These are phyloP conservation scores for Noctilio leporinus DNA, from an alignment of 2,113 vertebrate species.

Conservation along the genomic window DNA sequence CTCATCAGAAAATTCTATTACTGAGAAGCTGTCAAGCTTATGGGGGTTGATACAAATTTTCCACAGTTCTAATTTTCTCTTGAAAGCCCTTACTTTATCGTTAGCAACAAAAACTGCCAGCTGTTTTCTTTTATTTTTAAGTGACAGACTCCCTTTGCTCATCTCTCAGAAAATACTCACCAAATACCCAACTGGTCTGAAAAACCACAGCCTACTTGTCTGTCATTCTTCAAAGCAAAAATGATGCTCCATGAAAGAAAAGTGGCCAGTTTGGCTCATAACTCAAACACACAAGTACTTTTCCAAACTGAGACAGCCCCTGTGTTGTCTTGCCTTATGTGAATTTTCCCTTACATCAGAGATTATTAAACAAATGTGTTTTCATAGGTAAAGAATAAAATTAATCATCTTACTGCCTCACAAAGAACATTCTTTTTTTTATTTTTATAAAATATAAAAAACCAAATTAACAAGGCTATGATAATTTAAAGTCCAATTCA, in stretches of 20 bases:
- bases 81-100: not conserved
- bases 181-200: not conserved
- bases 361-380: not conserved
- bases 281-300: not conserved
- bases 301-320: not conserved
- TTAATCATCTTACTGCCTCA: not conserved
- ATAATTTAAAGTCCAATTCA: not conserved
- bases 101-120: not conserved
- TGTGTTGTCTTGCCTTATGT: not conserved
- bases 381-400: not conserved
- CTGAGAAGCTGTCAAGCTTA: not conserved
- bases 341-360: not conserved
- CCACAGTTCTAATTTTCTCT: not conserved
- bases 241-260: not conserved
- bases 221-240: slow-evolving; percentile 3
- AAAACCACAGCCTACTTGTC: not conserved
- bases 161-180: not conserved
- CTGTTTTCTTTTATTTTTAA: slow-evolving; percentile 25
- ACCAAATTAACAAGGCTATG: slow-evolving; percentile 1
- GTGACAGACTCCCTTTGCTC: not conserved
- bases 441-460: too few relatives aligned
- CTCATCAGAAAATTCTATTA: not conserved
- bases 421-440: not conserved
- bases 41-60: not conserved
- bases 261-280: not conserved